Conservation (phyloP, 2,113 vertebrate genomes). For the Poeciliopsis retropinna region DNA sequence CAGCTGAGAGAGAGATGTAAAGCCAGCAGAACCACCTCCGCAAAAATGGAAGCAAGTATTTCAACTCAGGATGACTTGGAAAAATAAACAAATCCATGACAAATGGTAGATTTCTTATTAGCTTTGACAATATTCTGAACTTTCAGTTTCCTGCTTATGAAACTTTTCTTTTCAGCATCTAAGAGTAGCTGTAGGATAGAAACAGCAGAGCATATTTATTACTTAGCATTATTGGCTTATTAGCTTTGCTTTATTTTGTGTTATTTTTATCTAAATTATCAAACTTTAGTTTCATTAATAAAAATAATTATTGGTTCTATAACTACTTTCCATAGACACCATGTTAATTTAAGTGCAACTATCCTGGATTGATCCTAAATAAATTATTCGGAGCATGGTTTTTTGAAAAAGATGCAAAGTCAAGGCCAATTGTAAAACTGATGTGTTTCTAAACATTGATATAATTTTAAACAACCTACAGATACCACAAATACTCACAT, state of each 20-base stretch:
- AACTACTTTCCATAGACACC: not conserved
- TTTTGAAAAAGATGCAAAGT: not conserved
- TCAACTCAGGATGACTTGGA: not conserved
- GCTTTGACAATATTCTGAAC: not conserved
- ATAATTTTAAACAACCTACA: not conserved
- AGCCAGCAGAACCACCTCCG: not conserved
- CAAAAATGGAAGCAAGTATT: not conserved
- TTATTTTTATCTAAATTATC: not conserved
- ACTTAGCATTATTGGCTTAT: not conserved
- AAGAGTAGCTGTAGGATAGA: not conserved
- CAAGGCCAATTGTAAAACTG: not conserved
- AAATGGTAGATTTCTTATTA: not conserved
- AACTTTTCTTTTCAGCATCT: not conserved
- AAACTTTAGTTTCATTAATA: not conserved
- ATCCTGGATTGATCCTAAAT: not conserved
- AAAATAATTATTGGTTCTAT: not conserved
- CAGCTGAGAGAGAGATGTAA: not conserved
- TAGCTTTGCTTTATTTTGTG: not conserved
- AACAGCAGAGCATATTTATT: not conserved
- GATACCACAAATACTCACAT: not conserved
- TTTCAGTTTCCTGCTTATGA: not conserved
- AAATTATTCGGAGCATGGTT: not conserved
- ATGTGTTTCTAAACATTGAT: not conserved
- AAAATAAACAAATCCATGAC: not conserved
- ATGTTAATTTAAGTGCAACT: not conserved